A percentile compares a stretch with the other conserved stretches of the same genome.
phyloP scores from a whole-genome alignment of 2,797 vertebrate species.

The Spinus olivaceus region DNA sequence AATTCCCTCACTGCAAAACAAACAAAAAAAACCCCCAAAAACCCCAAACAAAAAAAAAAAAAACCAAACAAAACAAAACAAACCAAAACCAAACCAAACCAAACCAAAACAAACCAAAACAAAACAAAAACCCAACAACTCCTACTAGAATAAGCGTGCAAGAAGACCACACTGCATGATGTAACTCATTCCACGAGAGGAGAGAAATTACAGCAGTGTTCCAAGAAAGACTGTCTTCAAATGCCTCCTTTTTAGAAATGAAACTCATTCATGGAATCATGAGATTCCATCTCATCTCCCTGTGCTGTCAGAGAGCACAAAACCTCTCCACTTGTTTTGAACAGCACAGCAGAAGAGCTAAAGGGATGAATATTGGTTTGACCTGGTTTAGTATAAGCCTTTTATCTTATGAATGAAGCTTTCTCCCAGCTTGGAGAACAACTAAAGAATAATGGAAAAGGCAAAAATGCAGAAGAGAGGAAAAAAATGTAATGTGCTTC shows the following conservation, averaged over 20 bases:
- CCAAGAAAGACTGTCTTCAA: not conserved
- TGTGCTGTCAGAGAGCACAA: not conserved
- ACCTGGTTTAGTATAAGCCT: not conserved
- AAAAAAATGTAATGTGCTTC: not conserved
- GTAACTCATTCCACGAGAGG: not conserved
- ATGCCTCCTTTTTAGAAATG: not conserved
- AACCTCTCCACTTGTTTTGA: not conserved
- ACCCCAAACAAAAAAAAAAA: not conserved
- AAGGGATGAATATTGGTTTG: not conserved
- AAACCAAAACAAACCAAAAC: no score
- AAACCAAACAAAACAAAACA: no score
- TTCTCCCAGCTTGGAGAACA: not conserved
- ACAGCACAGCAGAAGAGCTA: not conserved
- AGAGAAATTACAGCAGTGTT: not conserved
- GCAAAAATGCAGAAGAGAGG: rapidly evolving
- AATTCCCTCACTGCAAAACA: not conserved
- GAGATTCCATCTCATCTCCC: not conserved
- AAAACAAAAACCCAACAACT: not conserved
- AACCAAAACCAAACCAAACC: no score
- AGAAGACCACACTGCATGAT: not conserved
- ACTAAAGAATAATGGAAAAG: not conserved
- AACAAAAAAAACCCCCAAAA: not conserved
- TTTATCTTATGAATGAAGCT: not conserved
- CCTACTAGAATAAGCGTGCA: not conserved
- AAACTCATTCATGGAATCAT: not conserved